These are phyloP conservation scores for Ceraclea dissimilis DNA, from an alignment of 2,888 invertebrate genomes.

Conservation along the genomic window DNA sequence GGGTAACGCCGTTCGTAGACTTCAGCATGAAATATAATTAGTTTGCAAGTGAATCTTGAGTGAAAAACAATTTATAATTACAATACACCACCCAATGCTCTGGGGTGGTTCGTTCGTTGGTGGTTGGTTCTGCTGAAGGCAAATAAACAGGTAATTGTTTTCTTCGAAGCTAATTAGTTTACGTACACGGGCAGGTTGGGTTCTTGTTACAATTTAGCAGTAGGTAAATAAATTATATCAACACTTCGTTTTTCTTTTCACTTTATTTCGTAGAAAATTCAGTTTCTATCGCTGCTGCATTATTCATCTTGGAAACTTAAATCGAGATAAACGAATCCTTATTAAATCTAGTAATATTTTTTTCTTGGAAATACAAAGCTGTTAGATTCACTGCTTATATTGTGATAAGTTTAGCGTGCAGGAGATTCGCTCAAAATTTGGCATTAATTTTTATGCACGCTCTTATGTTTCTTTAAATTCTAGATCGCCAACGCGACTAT, in stretches of 20 bases:
- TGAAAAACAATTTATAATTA: constrained; percentile 26
- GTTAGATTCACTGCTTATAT: too few species aligned
- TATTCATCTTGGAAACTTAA: too few species aligned
- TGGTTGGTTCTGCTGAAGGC: constrained; percentile 15
- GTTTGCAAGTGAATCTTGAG: constrained; percentile 21
- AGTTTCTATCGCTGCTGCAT: too few species aligned
- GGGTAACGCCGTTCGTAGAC: neutral
- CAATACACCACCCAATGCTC: constrained; percentile 18
- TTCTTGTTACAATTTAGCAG: constrained; percentile 13
- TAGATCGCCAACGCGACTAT: too few species aligned
- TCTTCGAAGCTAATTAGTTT: constrained; percentile 26
- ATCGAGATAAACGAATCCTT: too few species aligned
- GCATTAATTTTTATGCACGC: too few species aligned
- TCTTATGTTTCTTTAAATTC: too few species aligned
- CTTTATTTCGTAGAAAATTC: too few species aligned
- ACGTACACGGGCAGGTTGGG: constrained; percentile 13
- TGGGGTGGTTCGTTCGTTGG: constrained; percentile 1
- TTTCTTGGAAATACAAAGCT: too few species aligned
- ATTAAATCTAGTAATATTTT: too few species aligned
- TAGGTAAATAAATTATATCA: constrained; percentile 19
- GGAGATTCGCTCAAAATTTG: too few species aligned
- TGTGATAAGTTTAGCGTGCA: too few species aligned
- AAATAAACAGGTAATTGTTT: constrained; percentile 25
- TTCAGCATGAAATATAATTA: constrained; percentile 19
- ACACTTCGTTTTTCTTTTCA: constrained; percentile 17